Evolutionary conservation across 2,888 invertebrate genomes (phyloP).

Genomic region (Pseudanteris insignis): DNA sequence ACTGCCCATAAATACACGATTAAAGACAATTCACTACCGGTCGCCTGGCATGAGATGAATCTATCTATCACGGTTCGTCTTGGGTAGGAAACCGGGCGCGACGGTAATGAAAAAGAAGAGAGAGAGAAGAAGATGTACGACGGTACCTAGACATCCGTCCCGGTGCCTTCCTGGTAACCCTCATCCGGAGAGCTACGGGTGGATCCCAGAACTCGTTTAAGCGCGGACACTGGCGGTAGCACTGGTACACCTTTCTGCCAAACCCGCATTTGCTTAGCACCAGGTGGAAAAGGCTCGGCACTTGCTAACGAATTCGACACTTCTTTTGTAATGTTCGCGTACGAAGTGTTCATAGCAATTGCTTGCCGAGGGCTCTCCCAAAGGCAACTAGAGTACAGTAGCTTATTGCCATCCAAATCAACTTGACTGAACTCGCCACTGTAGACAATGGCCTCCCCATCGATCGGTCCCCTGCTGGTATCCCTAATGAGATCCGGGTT

Average conservation of each 20-base stretch:
- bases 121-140: constrained; percentile 40
- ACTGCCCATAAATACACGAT: constrained; percentile 25
- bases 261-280: constrained; percentile 83
- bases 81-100: constrained; percentile 59
- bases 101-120: constrained; percentile 58
- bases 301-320: constrained; percentile 48
- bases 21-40: constrained; percentile 54
- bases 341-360: constrained; percentile 49
- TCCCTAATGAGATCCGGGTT: constrained; percentile 89
- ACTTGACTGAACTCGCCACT: constrained; percentile 75
- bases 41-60: constrained; percentile 51
- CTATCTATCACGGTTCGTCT: constrained; percentile 32
- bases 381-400: constrained; percentile 80
- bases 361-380: constrained; percentile 73
- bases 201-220: constrained; percentile 84
- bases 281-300: constrained; percentile 67
- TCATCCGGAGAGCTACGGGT: constrained; percentile 89
- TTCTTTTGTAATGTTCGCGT: constrained; percentile 59
- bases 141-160: constrained; percentile 83
- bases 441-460: constrained; percentile 68
- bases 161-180: constrained; percentile 92
- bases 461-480: constrained; percentile 68
- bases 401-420: constrained; percentile 54
- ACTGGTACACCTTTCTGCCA: constrained; percentile 89
- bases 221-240: constrained; percentile 83